A percentile compares a stretch with the other conserved stretches of the same genome.
Evolutionary conservation across 2,113 vertebrate genomes (phyloP).

Genomic region (Ptyas mucosa): DNA sequence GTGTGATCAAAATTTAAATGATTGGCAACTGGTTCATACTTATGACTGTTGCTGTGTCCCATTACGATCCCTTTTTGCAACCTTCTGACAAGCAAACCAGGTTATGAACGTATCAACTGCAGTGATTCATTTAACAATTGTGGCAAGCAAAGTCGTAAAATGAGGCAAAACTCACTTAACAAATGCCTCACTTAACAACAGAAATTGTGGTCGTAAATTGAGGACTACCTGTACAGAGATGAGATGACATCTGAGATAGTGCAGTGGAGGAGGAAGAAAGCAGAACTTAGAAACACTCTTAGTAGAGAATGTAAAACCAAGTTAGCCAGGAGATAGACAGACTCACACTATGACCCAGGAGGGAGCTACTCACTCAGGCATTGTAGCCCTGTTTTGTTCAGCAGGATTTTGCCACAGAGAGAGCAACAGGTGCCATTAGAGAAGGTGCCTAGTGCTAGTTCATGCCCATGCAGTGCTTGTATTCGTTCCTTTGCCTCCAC

Average conservation of each 20-base stretch:
- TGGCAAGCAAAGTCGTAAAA: neutral
- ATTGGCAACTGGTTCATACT: neutral
- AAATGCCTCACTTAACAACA: neutral
- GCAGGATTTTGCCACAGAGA: constrained; percentile 82
- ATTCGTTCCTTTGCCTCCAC: constrained; percentile 64
- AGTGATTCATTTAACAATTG: neutral
- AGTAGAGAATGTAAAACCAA: neutral
- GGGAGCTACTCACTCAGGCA: constrained; percentile 84
- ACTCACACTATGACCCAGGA: neutral
- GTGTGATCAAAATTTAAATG: neutral
- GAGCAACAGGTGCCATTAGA: constrained; percentile 83
- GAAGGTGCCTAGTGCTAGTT: constrained; percentile 77
- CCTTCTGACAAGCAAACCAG: neutral
- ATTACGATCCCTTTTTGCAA: neutral
- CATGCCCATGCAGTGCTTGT: constrained; percentile 72
- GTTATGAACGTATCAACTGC: neutral
- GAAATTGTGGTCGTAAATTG: neutral
- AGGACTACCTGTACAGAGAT: neutral
- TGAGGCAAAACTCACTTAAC: neutral
- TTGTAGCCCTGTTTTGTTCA: constrained; percentile 82
- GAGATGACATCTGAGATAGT: neutral
- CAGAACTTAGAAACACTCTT: neutral
- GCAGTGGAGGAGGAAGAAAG: neutral
- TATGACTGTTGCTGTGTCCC: neutral
- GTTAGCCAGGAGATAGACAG: neutral